Evolutionary conservation across 1,140 invertebrate species (phyloP).

Genomic region (Pachyrhynchus sulphureomaculatus): DNA sequence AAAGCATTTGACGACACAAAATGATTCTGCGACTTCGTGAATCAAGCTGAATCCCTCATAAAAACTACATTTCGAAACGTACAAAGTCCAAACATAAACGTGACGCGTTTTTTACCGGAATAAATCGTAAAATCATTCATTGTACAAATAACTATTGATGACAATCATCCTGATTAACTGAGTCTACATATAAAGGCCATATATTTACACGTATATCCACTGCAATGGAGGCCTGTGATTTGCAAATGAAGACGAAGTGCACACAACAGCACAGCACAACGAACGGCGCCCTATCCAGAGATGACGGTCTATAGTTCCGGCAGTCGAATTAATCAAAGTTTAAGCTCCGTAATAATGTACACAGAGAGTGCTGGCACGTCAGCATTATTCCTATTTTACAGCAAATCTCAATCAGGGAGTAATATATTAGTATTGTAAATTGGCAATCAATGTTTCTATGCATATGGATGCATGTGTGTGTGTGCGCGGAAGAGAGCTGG

Average conservation of each 20-base stretch:
- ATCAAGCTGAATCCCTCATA: no score
- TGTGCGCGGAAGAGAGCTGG: conserved; percentile 24
- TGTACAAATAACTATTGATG: conserved; percentile 32
- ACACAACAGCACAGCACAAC: conserved; percentile 15
- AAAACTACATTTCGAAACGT: no score
- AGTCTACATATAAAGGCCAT: conserved; percentile 15
- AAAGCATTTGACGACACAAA: no score
- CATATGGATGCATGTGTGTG: conserved; percentile 50
- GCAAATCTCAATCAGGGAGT: conserved; percentile 54
- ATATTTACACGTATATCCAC: conserved; percentile 21
- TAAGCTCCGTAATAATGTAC: conserved; percentile 53
- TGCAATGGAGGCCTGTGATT: conserved; percentile 17
- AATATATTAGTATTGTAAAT: conserved; percentile 55
- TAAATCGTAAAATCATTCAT: conserved; percentile 5
- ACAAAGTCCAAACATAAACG: no score
- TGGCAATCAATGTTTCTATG: conserved; percentile 55
- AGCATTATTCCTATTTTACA: conserved; percentile 55
- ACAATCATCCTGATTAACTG: conserved; percentile 32
- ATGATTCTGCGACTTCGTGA: no score
- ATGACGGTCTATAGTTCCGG: conserved; percentile 41
- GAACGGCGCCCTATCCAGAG: conserved; percentile 27
- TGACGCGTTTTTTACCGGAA: not conserved
- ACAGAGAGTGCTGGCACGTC: conserved; percentile 45
- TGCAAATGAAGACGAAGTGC: conserved; percentile 48
- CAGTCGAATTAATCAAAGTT: conserved; percentile 53